Evolutionary conservation across 2,113 vertebrate genomes (phyloP).

Genomic region (Pseudorhombus dupliciocellatus): DNA sequence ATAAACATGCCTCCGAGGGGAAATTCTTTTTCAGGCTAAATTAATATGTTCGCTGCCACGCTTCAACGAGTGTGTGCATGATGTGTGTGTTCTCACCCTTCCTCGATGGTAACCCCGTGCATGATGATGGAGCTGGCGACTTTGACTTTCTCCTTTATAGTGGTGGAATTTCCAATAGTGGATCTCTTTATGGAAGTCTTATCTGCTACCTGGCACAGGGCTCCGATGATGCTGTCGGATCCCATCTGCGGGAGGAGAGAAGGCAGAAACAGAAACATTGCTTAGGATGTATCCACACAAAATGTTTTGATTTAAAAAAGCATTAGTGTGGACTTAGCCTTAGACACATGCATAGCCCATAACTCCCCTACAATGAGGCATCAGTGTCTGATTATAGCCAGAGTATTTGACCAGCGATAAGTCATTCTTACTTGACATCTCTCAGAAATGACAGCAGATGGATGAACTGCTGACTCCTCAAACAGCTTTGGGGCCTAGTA

Average conservation of each 20-base stretch:
- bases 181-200: slow-evolving; percentile 94
- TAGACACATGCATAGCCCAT: too few relatives aligned
- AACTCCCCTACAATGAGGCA: too few relatives aligned
- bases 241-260: slow-evolving; percentile 82
- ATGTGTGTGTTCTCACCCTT: slow-evolving; percentile 85
- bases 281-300: not conserved
- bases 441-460: slow-evolving; percentile 87
- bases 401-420: not conserved
- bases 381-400: not conserved
- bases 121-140: slow-evolving; percentile 95
- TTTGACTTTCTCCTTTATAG: slow-evolving; percentile 90
- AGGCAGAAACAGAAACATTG: slow-evolving; percentile 3
- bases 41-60: not conserved
- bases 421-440: slow-evolving; percentile 85
- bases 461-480: slow-evolving; percentile 90
- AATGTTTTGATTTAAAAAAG: not conserved
- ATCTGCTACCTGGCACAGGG: slow-evolving; percentile 88
- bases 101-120: slow-evolving; percentile 94
- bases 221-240: slow-evolving; percentile 90
- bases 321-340: too few relatives aligned
- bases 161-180: slow-evolving; percentile 86
- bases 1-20: slow-evolving; percentile 44
- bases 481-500: slow-evolving; percentile 88
- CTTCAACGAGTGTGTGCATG: slow-evolving; percentile 27
- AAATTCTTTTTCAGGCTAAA: slow-evolving; percentile 13